phyloP scores from a whole-genome alignment of 2,797 vertebrate genomes.

The Sternotherus odoratus region DNA sequence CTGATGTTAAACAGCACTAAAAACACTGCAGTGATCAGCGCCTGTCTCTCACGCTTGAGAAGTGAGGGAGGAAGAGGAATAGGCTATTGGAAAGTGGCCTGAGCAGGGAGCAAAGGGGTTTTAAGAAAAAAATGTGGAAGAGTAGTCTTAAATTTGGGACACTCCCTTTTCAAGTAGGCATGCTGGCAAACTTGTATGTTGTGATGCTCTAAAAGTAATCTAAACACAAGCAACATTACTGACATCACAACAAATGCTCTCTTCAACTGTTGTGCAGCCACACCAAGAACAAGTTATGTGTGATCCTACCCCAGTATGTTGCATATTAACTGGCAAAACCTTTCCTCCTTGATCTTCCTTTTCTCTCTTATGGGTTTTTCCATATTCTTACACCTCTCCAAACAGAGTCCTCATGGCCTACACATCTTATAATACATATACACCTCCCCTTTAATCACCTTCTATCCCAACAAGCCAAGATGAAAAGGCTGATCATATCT shows the following conservation, averaged over 20 bases:
- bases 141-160: not conserved
- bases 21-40: not conserved
- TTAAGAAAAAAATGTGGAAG: not conserved
- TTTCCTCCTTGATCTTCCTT: not conserved
- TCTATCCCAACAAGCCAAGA: not conserved
- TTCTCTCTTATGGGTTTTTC: not conserved
- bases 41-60: not conserved
- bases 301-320: not conserved
- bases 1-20: not conserved
- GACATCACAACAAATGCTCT: not conserved
- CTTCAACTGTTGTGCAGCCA: not conserved
- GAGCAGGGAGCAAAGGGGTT: not conserved
- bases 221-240: conserved; percentile 3
- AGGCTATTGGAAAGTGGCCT: not conserved
- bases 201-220: not conserved
- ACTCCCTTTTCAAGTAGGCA: not conserved
- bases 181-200: not conserved
- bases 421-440: not conserved
- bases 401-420: not conserved
- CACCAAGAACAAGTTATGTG: not conserved
- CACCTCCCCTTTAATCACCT: not conserved
- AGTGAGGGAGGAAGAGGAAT: not conserved
- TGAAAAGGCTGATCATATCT: not conserved
- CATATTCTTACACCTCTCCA: not conserved
- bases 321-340: not conserved